Base-by-base conservation (phyloP, 2,888 invertebrate genomes). In the Dermolepida albohirtum region DNA sequence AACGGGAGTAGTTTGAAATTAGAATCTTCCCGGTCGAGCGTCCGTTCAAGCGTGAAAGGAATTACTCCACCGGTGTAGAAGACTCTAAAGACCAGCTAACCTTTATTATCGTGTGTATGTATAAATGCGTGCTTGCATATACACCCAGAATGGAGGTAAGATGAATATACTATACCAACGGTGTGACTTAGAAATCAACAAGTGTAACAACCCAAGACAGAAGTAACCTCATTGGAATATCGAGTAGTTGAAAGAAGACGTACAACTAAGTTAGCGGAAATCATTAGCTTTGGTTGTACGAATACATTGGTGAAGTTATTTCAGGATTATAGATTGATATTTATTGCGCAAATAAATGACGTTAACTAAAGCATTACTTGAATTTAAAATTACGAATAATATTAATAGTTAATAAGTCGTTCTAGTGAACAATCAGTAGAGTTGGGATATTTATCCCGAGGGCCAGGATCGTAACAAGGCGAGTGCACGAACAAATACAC, bases 111-210 rank as follows among this genome's bases (percentile, higher is more conserved):
- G 34, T 41, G 17, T 12, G 34, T 12, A 34, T 1, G 12, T 29
- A 12, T 49, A 49, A 27, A n/a, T 22, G 41, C 17, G n/a, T 43
- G 57, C 22, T 27, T 43, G 41, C 59, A 29, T 10, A 44, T 59
- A 41, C 44, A 29, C 22, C n/a, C 10, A 39, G 39, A 11, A 27
- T 17, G 34, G 6, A 34, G 34, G 43, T 57, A 34, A 7, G 59
- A 44, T 59, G 44, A 27, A 44, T 47, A 62, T 47, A 62, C 34
- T 62, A 44, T n/a, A 14, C 16, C 14, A 12, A 27, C 14, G 16
- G 34, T 34, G 57, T 59, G 50, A 66, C 54, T 65, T 65, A 52
- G 49, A 57, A 66, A 57, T 66, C 66, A 66, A 66, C 49, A 66
- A 66, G 59, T 66, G 50, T 59, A 50, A 59, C 50, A 57, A 50